Conservation (phyloP, 2,888 invertebrate genomes). For the Polylopha cassiicola region DNA sequence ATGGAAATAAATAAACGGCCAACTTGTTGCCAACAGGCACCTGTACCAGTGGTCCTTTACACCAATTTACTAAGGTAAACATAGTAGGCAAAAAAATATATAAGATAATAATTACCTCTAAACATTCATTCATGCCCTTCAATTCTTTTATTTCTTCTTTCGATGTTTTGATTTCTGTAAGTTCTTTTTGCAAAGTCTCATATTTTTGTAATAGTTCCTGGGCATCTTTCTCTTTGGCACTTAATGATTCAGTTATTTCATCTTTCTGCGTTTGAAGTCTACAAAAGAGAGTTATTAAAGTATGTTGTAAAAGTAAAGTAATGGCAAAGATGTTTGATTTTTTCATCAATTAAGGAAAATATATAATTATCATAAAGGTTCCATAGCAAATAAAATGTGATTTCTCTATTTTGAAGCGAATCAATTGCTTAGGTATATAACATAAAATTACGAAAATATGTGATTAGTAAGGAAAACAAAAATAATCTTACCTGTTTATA, state of each 20-base stretch:
- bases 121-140: constrained; percentile 37
- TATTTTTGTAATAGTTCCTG: constrained; percentile 49
- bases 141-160: constrained; percentile 49
- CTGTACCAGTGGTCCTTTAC: too few species aligned
- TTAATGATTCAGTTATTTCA: constrained; percentile 41
- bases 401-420: too few species aligned
- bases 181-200: constrained; percentile 43
- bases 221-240: constrained; percentile 49
- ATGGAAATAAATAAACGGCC: too few species aligned
- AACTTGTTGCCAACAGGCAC: too few species aligned
- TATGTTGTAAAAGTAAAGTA: too few species aligned
- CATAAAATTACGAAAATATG: not conserved
- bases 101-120: constrained; percentile 38
- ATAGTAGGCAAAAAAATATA: not conserved
- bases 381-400: too few species aligned
- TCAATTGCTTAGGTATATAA: too few species aligned
- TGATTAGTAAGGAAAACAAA: not conserved
- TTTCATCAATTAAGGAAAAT: too few species aligned
- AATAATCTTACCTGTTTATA: constrained; percentile 51
- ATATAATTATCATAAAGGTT: too few species aligned
- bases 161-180: constrained; percentile 25
- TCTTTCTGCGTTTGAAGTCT: constrained; percentile 59
- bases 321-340: too few species aligned
- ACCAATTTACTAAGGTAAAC: too few species aligned
- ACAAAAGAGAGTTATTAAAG: constrained; percentile 20